Evolutionary conservation across 2,888 invertebrate genomes (phyloP).

Genomic region (Meliscaeva auricollis): DNA sequence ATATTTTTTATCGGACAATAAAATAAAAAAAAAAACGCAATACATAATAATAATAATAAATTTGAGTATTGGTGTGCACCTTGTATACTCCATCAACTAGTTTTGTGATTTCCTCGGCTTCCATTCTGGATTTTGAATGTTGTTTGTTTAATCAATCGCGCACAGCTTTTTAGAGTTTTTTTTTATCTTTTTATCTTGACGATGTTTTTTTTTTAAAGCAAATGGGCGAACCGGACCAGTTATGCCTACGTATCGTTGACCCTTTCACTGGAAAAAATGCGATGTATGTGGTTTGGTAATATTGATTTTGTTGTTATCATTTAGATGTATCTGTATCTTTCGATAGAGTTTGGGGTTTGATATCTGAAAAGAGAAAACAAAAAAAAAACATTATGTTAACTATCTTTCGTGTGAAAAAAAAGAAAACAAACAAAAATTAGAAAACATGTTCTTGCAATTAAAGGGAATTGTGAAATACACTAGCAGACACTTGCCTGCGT

Average conservation of each 20-base stretch:
- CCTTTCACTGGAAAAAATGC: slow-evolving; percentile 36
- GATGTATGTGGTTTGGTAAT: slow-evolving; percentile 18
- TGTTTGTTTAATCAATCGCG: slow-evolving; percentile 22
- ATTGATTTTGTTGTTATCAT: slow-evolving; percentile 48
- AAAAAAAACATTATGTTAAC: slow-evolving; percentile 7
- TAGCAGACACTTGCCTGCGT: background rate
- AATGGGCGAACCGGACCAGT: slow-evolving; percentile 33
- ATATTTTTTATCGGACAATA: background rate
- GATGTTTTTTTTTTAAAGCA: slow-evolving; percentile 7
- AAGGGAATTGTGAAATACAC: background rate
- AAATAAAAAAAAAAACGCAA: background rate
- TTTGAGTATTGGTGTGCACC: slow-evolving; percentile 85
- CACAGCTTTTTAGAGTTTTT: slow-evolving; percentile 10
- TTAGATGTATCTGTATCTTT: slow-evolving; percentile 17
- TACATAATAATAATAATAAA: background rate
- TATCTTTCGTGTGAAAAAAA: background rate
- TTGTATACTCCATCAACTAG: slow-evolving; percentile 96
- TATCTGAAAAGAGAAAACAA: slow-evolving; percentile 47
- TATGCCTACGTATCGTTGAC: slow-evolving; percentile 51
- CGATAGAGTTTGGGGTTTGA: slow-evolving; percentile 22
- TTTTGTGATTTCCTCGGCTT: slow-evolving; percentile 95
- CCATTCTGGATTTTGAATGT: slow-evolving; percentile 82
- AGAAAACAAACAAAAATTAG: background rate
- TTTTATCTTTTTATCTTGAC: slow-evolving; percentile 6
- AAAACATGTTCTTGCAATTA: slow-evolving; percentile 35